phyloP scores from a whole-genome alignment of 1,140 invertebrate species.

The Aphelinus certus region DNA sequence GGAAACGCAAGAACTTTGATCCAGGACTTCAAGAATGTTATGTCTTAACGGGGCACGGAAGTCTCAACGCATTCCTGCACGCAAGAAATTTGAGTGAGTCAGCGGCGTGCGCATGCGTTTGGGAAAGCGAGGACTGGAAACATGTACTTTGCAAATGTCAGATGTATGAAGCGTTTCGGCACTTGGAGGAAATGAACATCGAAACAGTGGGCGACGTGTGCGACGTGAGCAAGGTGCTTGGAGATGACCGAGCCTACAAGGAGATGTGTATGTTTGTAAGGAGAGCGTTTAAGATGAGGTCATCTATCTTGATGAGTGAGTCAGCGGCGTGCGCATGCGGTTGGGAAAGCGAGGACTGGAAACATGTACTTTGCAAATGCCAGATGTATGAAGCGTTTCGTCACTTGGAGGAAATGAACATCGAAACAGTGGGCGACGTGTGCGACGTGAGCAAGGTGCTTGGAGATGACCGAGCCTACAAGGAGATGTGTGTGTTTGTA shows the following conservation, averaged over 20 bases:
- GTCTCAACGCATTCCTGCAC: constrained; percentile 39
- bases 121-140: constrained; percentile 20
- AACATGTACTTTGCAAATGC: constrained; percentile 32
- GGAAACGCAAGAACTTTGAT: background rate
- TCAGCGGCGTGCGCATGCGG: constrained; percentile 25
- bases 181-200: constrained; percentile 8
- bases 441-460: constrained; percentile 12
- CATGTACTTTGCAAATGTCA: constrained; percentile 33
- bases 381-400: constrained; percentile 6
- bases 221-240: constrained; percentile 9
- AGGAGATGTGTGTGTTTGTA: background rate
- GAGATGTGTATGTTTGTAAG: background rate
- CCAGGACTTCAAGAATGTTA: constrained; percentile 16
- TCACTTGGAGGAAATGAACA: background rate
- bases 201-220: background rate
- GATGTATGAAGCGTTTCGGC: constrained; percentile 1
- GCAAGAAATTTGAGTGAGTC: constrained; percentile 16
- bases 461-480: background rate
- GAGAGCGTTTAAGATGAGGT: background rate
- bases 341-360: constrained; percentile 21
- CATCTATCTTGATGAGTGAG: background rate
- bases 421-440: background rate
- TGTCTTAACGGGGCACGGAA: constrained; percentile 41
- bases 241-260: background rate
- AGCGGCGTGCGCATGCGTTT: constrained; percentile 22